Evolutionary conservation across 2,113 vertebrate species (phyloP).

Genomic region (Cyprinodon tularosa): DNA sequence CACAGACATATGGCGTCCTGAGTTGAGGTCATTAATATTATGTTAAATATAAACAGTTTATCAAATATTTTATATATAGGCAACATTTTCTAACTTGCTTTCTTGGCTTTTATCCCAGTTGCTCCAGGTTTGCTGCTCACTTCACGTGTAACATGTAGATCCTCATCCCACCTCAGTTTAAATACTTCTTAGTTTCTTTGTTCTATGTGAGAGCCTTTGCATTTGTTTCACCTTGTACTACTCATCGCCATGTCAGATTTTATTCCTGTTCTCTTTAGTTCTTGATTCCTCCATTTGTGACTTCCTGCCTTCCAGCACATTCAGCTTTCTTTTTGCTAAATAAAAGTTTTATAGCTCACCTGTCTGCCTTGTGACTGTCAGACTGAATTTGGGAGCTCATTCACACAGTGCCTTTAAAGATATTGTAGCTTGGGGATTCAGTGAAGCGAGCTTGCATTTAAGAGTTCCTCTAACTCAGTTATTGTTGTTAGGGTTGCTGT

Average conservation of each 20-base stretch:
- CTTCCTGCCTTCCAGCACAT: background rate
- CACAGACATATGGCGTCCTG: too few species aligned
- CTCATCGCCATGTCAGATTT: background rate
- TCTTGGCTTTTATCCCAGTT: background rate
- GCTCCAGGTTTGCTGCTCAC: background rate
- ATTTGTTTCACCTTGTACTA: background rate
- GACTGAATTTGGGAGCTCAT: background rate
- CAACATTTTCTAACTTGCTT: background rate
- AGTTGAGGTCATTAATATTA: too few species aligned
- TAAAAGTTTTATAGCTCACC: background rate
- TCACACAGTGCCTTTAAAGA: background rate
- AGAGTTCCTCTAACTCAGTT: background rate
- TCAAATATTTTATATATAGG: background rate
- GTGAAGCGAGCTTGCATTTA: background rate
- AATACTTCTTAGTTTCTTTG: background rate
- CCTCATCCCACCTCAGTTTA: background rate
- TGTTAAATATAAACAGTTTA: background rate
- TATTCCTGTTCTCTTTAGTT: background rate
- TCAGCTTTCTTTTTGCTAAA: background rate
- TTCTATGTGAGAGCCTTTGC: background rate
- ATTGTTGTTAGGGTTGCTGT: background rate
- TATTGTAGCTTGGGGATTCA: background rate
- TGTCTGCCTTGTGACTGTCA: background rate
- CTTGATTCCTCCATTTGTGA: background rate
- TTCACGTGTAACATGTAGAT: background rate